These are phyloP conservation scores for Enteromius viviparus DNA, from an alignment of 2,797 vertebrate genomes.

Conservation along the genomic window DNA sequence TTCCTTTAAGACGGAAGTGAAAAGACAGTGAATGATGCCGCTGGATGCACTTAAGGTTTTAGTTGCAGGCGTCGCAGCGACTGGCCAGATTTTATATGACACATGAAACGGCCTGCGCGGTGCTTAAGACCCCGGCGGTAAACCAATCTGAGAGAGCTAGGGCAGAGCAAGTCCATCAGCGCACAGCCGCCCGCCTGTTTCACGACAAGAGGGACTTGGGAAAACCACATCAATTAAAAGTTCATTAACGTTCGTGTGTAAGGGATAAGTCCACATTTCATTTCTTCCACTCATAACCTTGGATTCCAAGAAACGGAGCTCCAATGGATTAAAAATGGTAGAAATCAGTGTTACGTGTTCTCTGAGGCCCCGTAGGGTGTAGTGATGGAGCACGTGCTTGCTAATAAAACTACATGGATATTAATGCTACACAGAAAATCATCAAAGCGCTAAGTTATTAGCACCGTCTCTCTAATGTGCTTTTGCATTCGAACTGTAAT, in stretches of 20 bases:
- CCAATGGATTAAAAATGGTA: not conserved
- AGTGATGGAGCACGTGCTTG: conserved; percentile 9
- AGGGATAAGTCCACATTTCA: conserved; percentile 75
- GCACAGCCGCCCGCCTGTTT: conserved; percentile 79
- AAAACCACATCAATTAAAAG: conserved; percentile 83
- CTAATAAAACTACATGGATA: conserved; percentile 13
- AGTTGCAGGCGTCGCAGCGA: conserved; percentile 91
- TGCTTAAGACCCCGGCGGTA: conserved; percentile 75
- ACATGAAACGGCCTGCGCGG: conserved; percentile 87
- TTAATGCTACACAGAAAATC: conserved; percentile 2
- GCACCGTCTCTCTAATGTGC: conserved; percentile 8
- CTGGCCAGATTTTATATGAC: conserved; percentile 88
- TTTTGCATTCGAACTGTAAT: conserved; percentile 25
- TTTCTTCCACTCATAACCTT: conserved; percentile 79
- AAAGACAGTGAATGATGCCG: conserved; percentile 84
- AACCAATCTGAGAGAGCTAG: conserved; percentile 57
- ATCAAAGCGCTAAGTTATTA: conserved; percentile 34
- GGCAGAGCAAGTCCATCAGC: conserved; percentile 72
- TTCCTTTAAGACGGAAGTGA: conserved; percentile 86
- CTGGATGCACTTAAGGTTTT: conserved; percentile 93
- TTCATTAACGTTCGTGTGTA: conserved; percentile 78
- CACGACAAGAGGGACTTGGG: conserved; percentile 79
- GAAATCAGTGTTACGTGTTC: not conserved
- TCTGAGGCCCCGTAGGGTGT: not conserved
- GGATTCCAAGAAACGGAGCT: conserved; percentile 69